Evolutionary conservation across 2,113 vertebrate genomes (phyloP).

Genomic region (Spea multiplicata): DNA sequence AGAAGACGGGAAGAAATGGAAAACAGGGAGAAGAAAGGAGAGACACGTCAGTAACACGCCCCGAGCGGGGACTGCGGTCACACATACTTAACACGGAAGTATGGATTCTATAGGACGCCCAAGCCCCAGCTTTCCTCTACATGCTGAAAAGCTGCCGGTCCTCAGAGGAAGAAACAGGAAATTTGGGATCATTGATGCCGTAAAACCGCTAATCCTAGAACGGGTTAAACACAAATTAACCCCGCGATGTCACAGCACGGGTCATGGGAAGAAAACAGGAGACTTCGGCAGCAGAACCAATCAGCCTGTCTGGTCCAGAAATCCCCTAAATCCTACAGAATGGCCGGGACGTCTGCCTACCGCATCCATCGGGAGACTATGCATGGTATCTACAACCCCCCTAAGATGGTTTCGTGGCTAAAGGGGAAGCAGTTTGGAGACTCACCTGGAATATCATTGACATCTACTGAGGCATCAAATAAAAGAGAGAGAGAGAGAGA

Average conservation of each 20-base stretch:
- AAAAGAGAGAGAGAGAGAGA: slow-evolving; percentile 57
- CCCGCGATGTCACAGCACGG: too few relatives aligned
- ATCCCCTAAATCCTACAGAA: too few relatives aligned
- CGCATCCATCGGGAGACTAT: too few relatives aligned
- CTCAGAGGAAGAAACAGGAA: background rate
- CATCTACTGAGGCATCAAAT: slow-evolving; percentile 78
- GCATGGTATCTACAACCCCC: too few relatives aligned
- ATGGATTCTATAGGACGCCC: slow-evolving; percentile 30
- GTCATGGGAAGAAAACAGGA: too few relatives aligned
- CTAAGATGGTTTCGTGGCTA: background rate
- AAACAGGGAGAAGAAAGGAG: slow-evolving; percentile 50
- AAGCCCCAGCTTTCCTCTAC: slow-evolving; percentile 12
- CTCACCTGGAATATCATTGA: slow-evolving; percentile 92
- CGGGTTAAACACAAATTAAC: too few relatives aligned
- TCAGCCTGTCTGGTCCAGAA: too few relatives aligned
- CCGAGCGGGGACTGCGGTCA: slow-evolving; percentile 9
- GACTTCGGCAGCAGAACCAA: too few relatives aligned
- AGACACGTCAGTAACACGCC: slow-evolving; percentile 14
- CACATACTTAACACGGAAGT: slow-evolving; percentile 41
- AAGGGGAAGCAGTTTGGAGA: slow-evolving; percentile 50
- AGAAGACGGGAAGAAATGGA: background rate
- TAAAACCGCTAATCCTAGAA: too few relatives aligned
- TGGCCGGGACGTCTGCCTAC: too few relatives aligned
- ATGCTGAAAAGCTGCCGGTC: slow-evolving; percentile 35
- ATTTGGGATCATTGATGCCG: background rate